Percentiles rank a stretch among this genome's conserved stretches.
Evolutionary conservation across 2,888 invertebrate genomes (phyloP).

Genomic region (Lydus trimaculatus): DNA sequence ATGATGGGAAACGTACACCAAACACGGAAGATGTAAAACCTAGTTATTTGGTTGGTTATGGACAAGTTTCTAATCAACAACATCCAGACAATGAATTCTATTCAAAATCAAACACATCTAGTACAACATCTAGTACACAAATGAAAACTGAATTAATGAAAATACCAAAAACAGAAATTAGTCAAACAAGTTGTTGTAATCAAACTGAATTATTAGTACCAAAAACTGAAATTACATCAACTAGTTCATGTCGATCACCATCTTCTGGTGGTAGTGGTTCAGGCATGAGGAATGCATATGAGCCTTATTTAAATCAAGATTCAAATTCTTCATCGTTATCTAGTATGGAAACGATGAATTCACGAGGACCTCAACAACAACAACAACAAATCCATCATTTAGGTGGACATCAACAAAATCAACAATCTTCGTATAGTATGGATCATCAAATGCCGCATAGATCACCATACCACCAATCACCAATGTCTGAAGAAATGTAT

Average conservation of each 20-base stretch:
- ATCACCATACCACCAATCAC: slow-evolving; percentile 71
- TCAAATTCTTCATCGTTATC: slow-evolving; percentile 74
- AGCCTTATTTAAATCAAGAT: slow-evolving; percentile 73
- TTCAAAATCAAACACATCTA: slow-evolving; percentile 18
- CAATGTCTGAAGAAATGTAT: slow-evolving; percentile 65
- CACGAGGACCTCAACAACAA: slow-evolving; percentile 57
- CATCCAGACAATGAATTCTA: slow-evolving; percentile 40
- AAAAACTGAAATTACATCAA: slow-evolving; percentile 67
- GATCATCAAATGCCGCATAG: slow-evolving; percentile 61
- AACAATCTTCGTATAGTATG: slow-evolving; percentile 65
- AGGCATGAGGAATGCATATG: slow-evolving; percentile 64
- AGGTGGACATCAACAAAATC: slow-evolving; percentile 62
- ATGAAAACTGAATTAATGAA: slow-evolving; percentile 60
- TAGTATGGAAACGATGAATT: slow-evolving; percentile 72
- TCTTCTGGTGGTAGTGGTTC: slow-evolving; percentile 50
- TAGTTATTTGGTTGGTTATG: slow-evolving; percentile 57
- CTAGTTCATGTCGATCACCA: slow-evolving; percentile 61
- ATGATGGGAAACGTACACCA: slow-evolving; percentile 53
- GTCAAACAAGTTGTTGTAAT: slow-evolving; percentile 60
- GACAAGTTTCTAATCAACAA: slow-evolving; percentile 38
- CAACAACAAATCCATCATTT: slow-evolving; percentile 55
- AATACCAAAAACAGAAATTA: slow-evolving; percentile 63
- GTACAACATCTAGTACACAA: slow-evolving; percentile 35
- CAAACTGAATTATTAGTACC: slow-evolving; percentile 70
- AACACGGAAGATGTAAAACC: slow-evolving; percentile 60